Conservation (phyloP, 1,140 invertebrate species). For the Pogonomyrmex californicus region DNA sequence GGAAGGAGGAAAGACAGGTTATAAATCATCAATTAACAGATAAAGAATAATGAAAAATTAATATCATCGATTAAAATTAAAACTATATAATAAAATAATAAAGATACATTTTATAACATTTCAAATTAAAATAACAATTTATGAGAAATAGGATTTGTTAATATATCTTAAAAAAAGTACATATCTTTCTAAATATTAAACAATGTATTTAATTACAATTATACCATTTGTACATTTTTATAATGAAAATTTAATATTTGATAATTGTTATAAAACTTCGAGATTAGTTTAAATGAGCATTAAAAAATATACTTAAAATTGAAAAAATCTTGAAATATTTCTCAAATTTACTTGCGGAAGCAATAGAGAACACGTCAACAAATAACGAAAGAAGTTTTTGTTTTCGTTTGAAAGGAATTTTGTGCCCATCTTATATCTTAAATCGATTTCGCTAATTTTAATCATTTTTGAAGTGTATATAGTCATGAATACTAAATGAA, state of each 20-base stretch:
- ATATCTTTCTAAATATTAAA: too few species aligned
- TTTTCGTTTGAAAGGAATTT: too few species aligned
- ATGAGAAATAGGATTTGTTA: neutral
- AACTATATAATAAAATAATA: neutral
- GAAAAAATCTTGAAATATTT: neutral
- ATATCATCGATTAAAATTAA: neutral
- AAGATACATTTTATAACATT: neutral
- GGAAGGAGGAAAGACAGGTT: neutral
- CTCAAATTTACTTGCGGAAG: neutral
- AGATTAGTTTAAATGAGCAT: too few species aligned
- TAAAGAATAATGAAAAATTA: neutral
- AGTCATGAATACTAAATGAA: too few species aligned
- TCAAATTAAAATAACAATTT: neutral
- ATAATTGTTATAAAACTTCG: neutral
- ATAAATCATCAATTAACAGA: neutral
- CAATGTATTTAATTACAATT: too few species aligned
- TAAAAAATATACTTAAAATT: neutral
- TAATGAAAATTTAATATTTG: neutral
- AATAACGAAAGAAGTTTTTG: too few species aligned
- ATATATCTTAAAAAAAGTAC: neutral
- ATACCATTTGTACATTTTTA: neutral
- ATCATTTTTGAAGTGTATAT: neutral
- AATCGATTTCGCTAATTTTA: neutral
- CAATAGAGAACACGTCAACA: neutral
- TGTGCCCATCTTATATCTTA: neutral